A percentile compares a stretch with the other conserved stretches of the same genome.
phyloP scores from a whole-genome alignment of 2,797 vertebrate species.

The Poeciliopsis turneri region DNA sequence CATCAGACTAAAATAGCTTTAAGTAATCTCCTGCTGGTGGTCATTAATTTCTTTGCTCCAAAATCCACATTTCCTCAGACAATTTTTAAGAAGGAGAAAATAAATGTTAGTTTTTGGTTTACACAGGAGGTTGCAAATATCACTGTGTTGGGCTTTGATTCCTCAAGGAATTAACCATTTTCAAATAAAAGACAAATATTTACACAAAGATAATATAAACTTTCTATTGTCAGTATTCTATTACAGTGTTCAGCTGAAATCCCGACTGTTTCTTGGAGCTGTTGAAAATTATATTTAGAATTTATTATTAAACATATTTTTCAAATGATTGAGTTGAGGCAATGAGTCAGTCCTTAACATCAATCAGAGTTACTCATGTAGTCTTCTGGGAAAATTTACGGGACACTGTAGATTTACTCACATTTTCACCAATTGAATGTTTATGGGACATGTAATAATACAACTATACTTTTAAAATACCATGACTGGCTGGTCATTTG shows the following conservation, averaged over 20 bases:
- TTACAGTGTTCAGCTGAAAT: not conserved
- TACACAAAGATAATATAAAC: not conserved
- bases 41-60: not conserved
- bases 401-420: not conserved
- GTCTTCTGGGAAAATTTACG: not conserved
- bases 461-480: conserved; percentile 8
- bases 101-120: not conserved
- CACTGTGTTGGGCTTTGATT: not conserved
- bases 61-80: not conserved
- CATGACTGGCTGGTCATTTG: conserved; percentile 25
- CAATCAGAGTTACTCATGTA: not conserved
- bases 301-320: not conserved
- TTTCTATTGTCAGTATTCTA: not conserved
- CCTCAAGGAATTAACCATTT: not conserved
- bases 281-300: not conserved
- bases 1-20: not conserved
- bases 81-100: not conserved
- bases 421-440: not conserved
- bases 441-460: not conserved
- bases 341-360: not conserved
- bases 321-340: not conserved
- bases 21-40: not conserved
- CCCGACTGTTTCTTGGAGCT: not conserved
- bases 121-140: not conserved
- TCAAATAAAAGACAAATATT: not conserved